These are phyloP conservation scores for Scaptomyza parva DNA, from an alignment of 2,888 invertebrate genomes.

Conservation along the genomic window DNA sequence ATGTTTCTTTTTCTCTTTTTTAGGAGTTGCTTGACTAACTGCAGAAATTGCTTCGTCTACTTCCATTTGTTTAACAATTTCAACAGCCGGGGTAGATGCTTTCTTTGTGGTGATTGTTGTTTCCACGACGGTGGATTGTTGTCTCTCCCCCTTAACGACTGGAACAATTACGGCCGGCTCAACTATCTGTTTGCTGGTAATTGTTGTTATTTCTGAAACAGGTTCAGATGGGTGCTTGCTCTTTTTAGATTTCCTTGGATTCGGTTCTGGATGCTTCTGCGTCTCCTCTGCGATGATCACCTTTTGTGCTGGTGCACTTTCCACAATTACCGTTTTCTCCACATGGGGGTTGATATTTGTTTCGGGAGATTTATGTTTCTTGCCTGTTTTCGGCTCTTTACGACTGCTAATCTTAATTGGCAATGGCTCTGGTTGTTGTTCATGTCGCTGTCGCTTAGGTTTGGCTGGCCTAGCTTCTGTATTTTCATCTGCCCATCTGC, in stretches of 20 bases:
- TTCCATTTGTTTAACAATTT: conserved; percentile 16
- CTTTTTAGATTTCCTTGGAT: conserved; percentile 62
- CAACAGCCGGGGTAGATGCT: conserved; percentile 7
- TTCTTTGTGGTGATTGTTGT: conserved; percentile 20
- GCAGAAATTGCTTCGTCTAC: neutral
- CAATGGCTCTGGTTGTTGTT: conserved; percentile 66
- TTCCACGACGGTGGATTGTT: conserved; percentile 5
- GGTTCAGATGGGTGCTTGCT: conserved; percentile 51
- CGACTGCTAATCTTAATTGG: conserved; percentile 63
- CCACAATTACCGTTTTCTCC: conserved; percentile 45
- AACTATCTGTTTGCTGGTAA: conserved; percentile 7
- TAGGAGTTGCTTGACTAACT: conserved; percentile 11
- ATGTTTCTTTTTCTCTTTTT: conserved; percentile 35
- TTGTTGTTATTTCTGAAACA: conserved; percentile 1
- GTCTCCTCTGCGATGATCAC: conserved; percentile 35
- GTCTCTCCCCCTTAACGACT: conserved; percentile 6
- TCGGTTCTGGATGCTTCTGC: conserved; percentile 59
- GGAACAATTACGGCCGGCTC: conserved; percentile 7
- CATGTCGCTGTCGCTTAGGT: conserved; percentile 63
- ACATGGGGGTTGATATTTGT: conserved; percentile 46
- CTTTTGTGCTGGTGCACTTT: conserved; percentile 19
- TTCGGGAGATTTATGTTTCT: conserved; percentile 62
- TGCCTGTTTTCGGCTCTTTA: conserved; percentile 55
- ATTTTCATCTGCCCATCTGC: conserved; percentile 61
- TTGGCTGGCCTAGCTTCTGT: conserved; percentile 48